A percentile compares a stretch with the other conserved stretches of the same genome.
These are phyloP conservation scores for Laticauda colubrina DNA, from an alignment of 2,113 vertebrate genomes.

Conservation along the genomic window DNA sequence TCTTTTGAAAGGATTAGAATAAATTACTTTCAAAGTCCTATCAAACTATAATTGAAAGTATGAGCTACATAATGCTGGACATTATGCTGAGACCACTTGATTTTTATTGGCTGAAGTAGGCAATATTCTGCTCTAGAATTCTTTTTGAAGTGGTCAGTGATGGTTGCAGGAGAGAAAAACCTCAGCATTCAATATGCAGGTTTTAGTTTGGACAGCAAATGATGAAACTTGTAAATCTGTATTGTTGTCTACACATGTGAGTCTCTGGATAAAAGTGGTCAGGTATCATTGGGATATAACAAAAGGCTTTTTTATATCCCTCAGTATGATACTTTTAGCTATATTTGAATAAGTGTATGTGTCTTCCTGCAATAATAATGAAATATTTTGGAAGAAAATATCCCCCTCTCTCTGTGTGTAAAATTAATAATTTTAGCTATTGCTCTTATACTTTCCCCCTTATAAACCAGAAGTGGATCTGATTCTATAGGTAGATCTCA, in stretches of 20 bases:
- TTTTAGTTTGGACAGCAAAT: not conserved
- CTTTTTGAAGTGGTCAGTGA: not conserved
- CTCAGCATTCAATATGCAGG: not conserved
- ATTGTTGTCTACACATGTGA: not conserved
- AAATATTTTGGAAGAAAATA: not conserved
- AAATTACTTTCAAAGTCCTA: not conserved
- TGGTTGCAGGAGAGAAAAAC: not conserved
- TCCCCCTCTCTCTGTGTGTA: not conserved
- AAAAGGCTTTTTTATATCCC: not conserved
- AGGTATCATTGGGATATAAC: not conserved
- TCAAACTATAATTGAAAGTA: not conserved
- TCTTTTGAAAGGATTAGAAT: rapidly evolving
- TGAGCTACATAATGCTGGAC: not conserved
- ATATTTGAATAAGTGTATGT: not conserved
- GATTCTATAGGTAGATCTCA: not conserved
- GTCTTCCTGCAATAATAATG: not conserved
- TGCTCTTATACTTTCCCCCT: not conserved
- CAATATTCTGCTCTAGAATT: not conserved
- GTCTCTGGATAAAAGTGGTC: not conserved
- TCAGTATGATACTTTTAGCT: not conserved
- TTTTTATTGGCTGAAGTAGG: not conserved
- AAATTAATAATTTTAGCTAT: not conserved
- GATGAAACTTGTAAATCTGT: not conserved
- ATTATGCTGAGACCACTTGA: not conserved
- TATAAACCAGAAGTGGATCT: not conserved